These are phyloP conservation scores for Zophobas morio DNA, from an alignment of 1,140 invertebrate species.

Conservation along the genomic window DNA sequence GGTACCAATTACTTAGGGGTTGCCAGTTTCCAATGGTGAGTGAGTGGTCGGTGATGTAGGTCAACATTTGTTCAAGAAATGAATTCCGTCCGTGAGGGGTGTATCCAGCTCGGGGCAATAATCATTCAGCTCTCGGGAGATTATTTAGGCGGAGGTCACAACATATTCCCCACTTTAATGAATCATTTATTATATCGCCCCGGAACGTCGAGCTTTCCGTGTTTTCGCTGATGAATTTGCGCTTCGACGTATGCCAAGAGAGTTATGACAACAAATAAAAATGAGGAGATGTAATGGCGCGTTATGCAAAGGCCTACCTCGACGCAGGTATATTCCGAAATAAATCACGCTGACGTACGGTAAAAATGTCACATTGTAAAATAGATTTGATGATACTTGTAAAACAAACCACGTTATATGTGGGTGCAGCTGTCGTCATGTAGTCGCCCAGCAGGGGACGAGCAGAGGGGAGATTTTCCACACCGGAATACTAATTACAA, in stretches of 20 bases:
- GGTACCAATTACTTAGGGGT: slow-evolving; percentile 42
- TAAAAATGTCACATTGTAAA: slow-evolving; percentile 52
- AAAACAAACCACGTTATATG: slow-evolving; percentile 53
- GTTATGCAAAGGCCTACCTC: slow-evolving; percentile 27
- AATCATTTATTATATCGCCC: slow-evolving; percentile 46
- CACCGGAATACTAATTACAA: slow-evolving; percentile 53
- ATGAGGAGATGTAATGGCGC: slow-evolving; percentile 4
- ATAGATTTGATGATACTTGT: slow-evolving; percentile 50
- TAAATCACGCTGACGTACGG: slow-evolving; percentile 51
- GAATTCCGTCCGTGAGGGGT: slow-evolving; percentile 48
- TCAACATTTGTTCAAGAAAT: slow-evolving; percentile 55
- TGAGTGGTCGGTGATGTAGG: slow-evolving; percentile 45
- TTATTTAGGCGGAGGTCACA: slow-evolving; percentile 49
- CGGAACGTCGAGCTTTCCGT: slow-evolving; percentile 20
- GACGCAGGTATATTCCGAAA: slow-evolving; percentile 44
- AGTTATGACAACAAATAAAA: slow-evolving; percentile 3
- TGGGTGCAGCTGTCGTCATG: slow-evolving; percentile 55
- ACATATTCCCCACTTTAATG: slow-evolving; percentile 48
- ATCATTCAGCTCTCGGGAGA: slow-evolving; percentile 47
- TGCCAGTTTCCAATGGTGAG: slow-evolving; percentile 43
- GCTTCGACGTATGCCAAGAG: neutral
- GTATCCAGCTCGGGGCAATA: slow-evolving; percentile 46
- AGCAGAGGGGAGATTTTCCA: slow-evolving; percentile 44
- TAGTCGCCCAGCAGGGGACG: slow-evolving; percentile 37
- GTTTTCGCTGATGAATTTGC: slow-evolving; percentile 29